Evolutionary conservation across 1,140 invertebrate genomes (phyloP).

Genomic region (Drosophila murphyi): DNA sequence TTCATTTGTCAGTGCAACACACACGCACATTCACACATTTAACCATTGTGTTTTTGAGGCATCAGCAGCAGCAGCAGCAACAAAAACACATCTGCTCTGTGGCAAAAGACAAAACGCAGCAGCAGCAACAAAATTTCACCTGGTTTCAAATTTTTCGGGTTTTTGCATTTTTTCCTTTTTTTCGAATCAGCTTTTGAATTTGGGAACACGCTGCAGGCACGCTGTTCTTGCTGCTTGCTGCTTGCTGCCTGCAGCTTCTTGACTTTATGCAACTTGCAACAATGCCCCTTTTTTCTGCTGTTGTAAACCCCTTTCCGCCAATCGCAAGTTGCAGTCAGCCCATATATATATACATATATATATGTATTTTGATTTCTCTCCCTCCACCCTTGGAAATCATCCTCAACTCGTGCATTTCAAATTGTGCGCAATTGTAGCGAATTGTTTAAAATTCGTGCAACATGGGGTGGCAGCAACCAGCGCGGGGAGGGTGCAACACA

Average conservation of each 20-base stretch:
- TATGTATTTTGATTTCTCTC: conserved; percentile 2
- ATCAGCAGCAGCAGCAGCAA: conserved; percentile 23
- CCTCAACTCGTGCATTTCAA: conserved; percentile 67
- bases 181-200: neutral
- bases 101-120: conserved; percentile 37
- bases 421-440: conserved; percentile 64
- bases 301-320: conserved; percentile 48
- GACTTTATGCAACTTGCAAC: conserved; percentile 57
- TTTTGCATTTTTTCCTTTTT: conserved; percentile 1
- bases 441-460: conserved; percentile 58
- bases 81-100: conserved; percentile 63
- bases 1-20: conserved; percentile 34
- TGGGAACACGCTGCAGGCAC: conserved; percentile 8
- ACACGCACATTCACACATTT: conserved; percentile 64
- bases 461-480: conserved; percentile 49
- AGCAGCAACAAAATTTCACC: conserved; percentile 51
- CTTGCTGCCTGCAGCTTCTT: conserved; percentile 70
- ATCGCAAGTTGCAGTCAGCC: conserved; percentile 34
- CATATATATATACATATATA: neutral
- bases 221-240: conserved; percentile 44
- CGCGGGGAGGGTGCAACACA: conserved; percentile 38
- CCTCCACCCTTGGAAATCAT: conserved; percentile 53
- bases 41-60: conserved; percentile 52
- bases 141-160: conserved; percentile 39
- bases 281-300: conserved; percentile 33